Percentiles rank a stretch among this genome's conserved stretches.
phyloP scores from a whole-genome alignment of 2,888 invertebrate genomes.

The Lutraria lutraria region DNA sequence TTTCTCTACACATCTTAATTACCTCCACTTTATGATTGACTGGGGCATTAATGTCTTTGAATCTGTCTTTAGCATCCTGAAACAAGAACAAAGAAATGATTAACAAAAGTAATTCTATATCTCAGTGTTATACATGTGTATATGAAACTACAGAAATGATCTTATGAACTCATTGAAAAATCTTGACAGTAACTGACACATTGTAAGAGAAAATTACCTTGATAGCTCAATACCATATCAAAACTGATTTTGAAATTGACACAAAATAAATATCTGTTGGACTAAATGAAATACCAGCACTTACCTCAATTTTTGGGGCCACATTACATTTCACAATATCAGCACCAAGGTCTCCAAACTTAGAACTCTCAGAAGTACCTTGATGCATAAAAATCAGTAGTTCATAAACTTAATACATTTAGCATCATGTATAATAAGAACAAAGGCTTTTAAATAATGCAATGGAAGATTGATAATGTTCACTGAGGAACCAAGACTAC shows the following conservation, averaged over 20 bases:
- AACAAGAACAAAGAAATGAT: constrained; percentile 41
- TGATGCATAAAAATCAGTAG: not conserved
- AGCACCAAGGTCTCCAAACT: constrained; percentile 79
- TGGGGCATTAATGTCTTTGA: constrained; percentile 75
- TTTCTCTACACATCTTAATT: not conserved
- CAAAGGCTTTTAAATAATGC: too few species aligned
- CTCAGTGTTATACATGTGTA: not conserved
- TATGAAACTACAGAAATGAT: not conserved
- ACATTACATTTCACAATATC: constrained; percentile 78
- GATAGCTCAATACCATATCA: not conserved
- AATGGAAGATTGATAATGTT: too few species aligned
- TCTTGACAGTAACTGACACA: not conserved
- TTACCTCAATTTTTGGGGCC: constrained; percentile 79
- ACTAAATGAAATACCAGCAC: constrained; percentile 6
- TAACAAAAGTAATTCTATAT: not conserved
- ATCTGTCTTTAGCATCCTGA: constrained; percentile 79
- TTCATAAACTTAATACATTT: not conserved
- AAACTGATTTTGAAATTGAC: not conserved
- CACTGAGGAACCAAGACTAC: too few species aligned
- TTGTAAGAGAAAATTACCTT: not conserved
- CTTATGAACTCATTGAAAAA: not conserved
- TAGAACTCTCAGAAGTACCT: constrained; percentile 77
- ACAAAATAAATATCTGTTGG: not conserved
- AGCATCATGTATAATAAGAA: too few species aligned
- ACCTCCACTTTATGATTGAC: constrained; percentile 80